Evolutionary conservation across 2,888 invertebrate species (phyloP).

Genomic region (Patella depressa): DNA sequence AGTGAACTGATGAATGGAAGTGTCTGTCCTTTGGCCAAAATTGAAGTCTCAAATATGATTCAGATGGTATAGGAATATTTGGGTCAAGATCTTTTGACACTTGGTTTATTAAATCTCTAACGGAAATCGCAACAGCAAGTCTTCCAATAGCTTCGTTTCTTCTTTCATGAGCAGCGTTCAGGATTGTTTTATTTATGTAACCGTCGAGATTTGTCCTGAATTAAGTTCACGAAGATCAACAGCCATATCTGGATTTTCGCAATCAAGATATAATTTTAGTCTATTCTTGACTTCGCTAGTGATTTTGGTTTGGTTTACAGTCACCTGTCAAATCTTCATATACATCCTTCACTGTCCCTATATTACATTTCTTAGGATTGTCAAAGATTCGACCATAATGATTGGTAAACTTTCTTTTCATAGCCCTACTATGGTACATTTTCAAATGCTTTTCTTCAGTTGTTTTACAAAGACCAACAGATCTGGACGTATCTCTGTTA

Average conservation of each 20-base stretch:
- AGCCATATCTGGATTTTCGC: conserved; percentile 26
- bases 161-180: conserved; percentile 25
- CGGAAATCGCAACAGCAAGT: conserved; percentile 25
- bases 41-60: conserved; percentile 27
- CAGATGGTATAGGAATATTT: conserved; percentile 19
- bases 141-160: conserved; percentile 13
- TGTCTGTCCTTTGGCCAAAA: conserved; percentile 29
- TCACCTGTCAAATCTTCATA: conserved; percentile 23
- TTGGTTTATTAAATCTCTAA: conserved; percentile 15
- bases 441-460: conserved; percentile 15
- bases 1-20: conserved; percentile 22
- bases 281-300: conserved; percentile 17
- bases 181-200: conserved; percentile 15
- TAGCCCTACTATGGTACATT: conserved; percentile 20
- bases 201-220: not conserved
- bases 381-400: not conserved
- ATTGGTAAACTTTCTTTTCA: conserved; percentile 18
- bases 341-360: conserved; percentile 20
- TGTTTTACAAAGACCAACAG: not conserved
- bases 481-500: not conserved
- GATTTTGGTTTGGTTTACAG: not conserved
- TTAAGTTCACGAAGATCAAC: conserved; percentile 20
- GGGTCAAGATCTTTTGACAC: not conserved
- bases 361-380: not conserved
- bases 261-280: conserved; percentile 7